A percentile compares a stretch with the other conserved stretches of the same genome.
phyloP scores from a whole-genome alignment of 2,888 invertebrate species.

The Polymixis flavicincta region DNA sequence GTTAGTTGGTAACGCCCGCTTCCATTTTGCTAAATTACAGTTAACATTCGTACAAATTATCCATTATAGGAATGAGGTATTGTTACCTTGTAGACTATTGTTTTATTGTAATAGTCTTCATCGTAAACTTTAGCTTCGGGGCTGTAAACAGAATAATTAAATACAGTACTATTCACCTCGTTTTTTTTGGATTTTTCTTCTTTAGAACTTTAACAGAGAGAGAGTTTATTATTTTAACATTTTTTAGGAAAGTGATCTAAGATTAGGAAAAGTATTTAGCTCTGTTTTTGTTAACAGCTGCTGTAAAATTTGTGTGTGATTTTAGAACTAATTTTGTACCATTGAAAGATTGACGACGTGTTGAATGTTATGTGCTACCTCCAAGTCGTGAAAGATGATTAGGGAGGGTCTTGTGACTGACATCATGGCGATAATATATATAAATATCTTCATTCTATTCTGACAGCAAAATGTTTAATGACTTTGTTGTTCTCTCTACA shows the following conservation, averaged over 20 bases:
- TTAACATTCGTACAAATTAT: slow-evolving; percentile 3
- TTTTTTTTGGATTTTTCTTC: not conserved
- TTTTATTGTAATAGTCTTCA: slow-evolving; percentile 4
- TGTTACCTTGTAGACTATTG: slow-evolving; percentile 5
- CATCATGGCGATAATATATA: slow-evolving; percentile 11
- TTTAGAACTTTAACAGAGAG: no score
- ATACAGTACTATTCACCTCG: slow-evolving; percentile 11
- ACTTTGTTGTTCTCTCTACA: slow-evolving; percentile 36
- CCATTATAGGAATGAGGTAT: not conserved
- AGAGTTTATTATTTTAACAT: not conserved
- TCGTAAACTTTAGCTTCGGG: not conserved
- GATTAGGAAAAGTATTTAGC: not conserved
- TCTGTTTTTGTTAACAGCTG: not conserved
- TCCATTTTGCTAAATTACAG: not conserved
- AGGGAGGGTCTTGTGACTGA: slow-evolving; percentile 6
- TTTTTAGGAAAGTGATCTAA: not conserved
- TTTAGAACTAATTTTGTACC: slow-evolving; percentile 11
- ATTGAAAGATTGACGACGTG: slow-evolving; percentile 31
- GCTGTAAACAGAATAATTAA: slow-evolving; percentile 14
- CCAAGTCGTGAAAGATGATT: slow-evolving; percentile 20
- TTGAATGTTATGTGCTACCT: slow-evolving; percentile 7
- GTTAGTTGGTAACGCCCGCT: not conserved
- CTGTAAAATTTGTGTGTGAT: not conserved
- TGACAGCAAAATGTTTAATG: slow-evolving; percentile 34
- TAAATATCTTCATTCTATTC: not conserved